Conservation (phyloP, 2,797 vertebrate genomes). For the Melanotaenia maccullochi region DNA sequence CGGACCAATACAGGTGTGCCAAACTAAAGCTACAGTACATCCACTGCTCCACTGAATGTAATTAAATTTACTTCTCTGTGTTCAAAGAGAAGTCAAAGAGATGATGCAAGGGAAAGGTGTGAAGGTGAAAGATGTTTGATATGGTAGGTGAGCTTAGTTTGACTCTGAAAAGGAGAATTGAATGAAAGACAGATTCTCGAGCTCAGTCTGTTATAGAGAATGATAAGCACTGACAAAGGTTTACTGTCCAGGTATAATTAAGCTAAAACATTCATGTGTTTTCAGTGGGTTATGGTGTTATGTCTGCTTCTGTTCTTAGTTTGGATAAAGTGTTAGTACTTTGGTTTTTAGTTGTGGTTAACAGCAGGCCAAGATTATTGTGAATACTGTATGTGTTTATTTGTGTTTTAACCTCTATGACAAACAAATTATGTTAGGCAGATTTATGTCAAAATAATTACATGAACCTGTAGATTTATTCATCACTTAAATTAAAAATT, state of each 20-base stretch:
- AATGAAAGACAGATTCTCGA: constrained; percentile 38
- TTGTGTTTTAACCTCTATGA: no score
- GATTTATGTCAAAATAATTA: no score
- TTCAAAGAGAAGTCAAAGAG: constrained; percentile 5
- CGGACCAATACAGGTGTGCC: neutral
- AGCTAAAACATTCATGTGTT: constrained; percentile 8
- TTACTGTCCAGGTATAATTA: constrained; percentile 24
- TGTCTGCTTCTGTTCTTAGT: constrained; percentile 25
- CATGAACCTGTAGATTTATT: no score
- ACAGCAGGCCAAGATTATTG: no score
- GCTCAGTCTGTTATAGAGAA: constrained; percentile 26
- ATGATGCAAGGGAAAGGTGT: constrained; percentile 32
- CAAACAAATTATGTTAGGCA: no score
- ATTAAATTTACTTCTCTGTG: constrained; percentile 16
- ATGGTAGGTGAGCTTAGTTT: constrained; percentile 14
- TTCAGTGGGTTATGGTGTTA: constrained; percentile 8
- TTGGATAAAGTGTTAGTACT: no score
- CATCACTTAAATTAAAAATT: no score
- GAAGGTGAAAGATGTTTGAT: constrained; percentile 35
- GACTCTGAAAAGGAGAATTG: constrained; percentile 17
- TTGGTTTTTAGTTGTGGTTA: no score
- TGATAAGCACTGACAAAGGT: constrained; percentile 37
- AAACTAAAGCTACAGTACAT: neutral
- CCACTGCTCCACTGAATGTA: neutral
- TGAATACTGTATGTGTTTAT: no score